Percentiles rank a stretch among this genome's conserved stretches.
Conservation (phyloP, 1,140 invertebrate species). For the Ostrea denselamellosa region DNA sequence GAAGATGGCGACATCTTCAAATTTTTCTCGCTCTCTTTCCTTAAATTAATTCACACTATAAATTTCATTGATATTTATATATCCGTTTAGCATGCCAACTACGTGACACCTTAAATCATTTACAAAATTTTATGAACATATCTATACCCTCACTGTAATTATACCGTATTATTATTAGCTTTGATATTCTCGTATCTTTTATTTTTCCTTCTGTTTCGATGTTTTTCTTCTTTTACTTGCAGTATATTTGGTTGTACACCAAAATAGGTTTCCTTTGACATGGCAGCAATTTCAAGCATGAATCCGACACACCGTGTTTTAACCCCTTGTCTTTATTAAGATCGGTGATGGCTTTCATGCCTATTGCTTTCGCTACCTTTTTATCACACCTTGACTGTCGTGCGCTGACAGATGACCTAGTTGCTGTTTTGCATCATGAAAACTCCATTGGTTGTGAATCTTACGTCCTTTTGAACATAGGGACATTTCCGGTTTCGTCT, state of each 20-base stretch:
- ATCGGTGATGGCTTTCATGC: conserved; percentile 22
- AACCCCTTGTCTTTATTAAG: not conserved
- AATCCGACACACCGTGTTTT: not conserved
- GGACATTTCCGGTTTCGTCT: not conserved
- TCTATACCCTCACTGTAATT: not conserved
- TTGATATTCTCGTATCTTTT: not conserved
- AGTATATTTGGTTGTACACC: not conserved
- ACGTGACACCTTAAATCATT: conserved; percentile 14
- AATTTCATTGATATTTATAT: not conserved
- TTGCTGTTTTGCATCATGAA: conserved; percentile 31
- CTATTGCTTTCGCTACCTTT: not conserved
- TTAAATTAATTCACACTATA: not conserved
- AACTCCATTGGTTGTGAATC: not conserved
- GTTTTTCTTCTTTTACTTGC: not conserved
- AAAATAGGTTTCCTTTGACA: not conserved
- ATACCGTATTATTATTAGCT: not conserved
- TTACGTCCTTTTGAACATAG: conserved; percentile 15
- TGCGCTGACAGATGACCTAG: conserved; percentile 23
- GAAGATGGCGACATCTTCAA: not conserved
- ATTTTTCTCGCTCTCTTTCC: not conserved
- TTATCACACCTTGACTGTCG: conserved; percentile 20
- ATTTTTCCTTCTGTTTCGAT: not conserved
- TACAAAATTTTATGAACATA: not conserved
- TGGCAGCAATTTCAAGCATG: conserved; percentile 15
- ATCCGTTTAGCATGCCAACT: conserved; percentile 1